phyloP scores from a whole-genome alignment of 2,888 invertebrate species.

The Himalopsyche kuldschensis region DNA sequence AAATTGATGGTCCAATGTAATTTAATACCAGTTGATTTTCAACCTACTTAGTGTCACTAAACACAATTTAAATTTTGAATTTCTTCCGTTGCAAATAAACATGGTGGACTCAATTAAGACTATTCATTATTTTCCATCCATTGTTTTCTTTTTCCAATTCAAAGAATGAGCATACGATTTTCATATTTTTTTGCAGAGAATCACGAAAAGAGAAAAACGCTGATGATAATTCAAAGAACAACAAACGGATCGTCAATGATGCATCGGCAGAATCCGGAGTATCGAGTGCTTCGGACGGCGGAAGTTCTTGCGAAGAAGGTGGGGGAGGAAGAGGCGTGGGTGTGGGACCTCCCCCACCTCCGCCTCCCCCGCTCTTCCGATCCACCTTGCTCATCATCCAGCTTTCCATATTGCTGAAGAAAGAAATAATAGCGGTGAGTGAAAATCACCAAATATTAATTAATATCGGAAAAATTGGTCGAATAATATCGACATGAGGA shows the following conservation, averaged over 20 bases:
- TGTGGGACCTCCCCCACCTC: conserved; percentile 69
- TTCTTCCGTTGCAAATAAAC: no score
- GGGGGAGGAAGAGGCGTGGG: conserved; percentile 39
- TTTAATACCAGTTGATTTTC: no score
- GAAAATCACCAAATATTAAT: no score
- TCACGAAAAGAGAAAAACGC: conserved; percentile 28
- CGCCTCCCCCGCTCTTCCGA: conserved; percentile 62
- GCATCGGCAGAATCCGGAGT: conserved; percentile 28
- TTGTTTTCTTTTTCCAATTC: no score
- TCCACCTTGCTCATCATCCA: neutral
- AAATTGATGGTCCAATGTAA: no score
- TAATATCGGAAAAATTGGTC: no score
- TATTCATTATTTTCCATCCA: no score
- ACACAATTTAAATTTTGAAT: no score
- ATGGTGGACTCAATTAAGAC: no score
- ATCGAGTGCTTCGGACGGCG: conserved; percentile 29
- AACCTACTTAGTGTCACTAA: no score
- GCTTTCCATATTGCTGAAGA: neutral
- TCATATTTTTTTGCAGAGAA: conserved; percentile 31
- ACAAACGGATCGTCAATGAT: conserved; percentile 27
- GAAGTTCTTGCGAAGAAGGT: conserved; percentile 29
- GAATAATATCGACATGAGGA: no score
- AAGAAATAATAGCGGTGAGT: neutral
- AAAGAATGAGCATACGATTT: neutral
- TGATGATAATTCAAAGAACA: conserved; percentile 56